A percentile compares a stretch with the other conserved stretches of the same genome.
Evolutionary conservation across 2,113 vertebrate species (phyloP).

Genomic region (Gallinago jamesoni): DNA sequence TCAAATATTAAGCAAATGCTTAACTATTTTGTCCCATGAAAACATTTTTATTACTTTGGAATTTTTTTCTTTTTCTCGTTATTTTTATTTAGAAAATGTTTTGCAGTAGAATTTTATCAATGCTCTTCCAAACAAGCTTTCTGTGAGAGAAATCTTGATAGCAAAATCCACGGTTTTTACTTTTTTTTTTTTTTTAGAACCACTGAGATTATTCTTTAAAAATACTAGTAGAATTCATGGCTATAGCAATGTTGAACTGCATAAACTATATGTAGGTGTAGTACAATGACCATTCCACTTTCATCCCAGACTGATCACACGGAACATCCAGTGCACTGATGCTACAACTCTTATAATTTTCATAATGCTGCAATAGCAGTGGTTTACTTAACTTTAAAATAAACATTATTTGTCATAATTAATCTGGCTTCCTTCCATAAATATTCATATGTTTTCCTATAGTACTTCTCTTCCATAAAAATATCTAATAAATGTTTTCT

Average conservation of each 20-base stretch:
- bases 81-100: slow-evolving; percentile 74
- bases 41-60: slow-evolving; percentile 82
- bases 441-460: slow-evolving; percentile 74
- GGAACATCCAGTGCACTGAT: slow-evolving; percentile 24
- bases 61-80: slow-evolving; percentile 63
- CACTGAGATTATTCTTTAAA: slow-evolving; percentile 62
- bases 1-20: slow-evolving; percentile 79
- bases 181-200: slow-evolving; percentile 53
- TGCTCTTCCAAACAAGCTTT: slow-evolving; percentile 73
- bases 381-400: slow-evolving; percentile 67
- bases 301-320: slow-evolving; percentile 37
- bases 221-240: slow-evolving; percentile 58
- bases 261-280: slow-evolving; percentile 26
- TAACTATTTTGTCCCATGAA: slow-evolving; percentile 73
- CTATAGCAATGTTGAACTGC: slow-evolving; percentile 57
- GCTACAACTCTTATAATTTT: slow-evolving; percentile 35
- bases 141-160: slow-evolving; percentile 74
- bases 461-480: slow-evolving; percentile 77
- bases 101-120: slow-evolving; percentile 78
- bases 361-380: slow-evolving; percentile 38
- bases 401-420: slow-evolving; percentile 70
- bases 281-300: slow-evolving; percentile 46
- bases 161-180: slow-evolving; percentile 69
- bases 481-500: slow-evolving; percentile 80
- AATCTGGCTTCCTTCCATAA: slow-evolving; percentile 74